These are phyloP conservation scores for Percina caprodes DNA, from an alignment of 2,113 vertebrate genomes.

Conservation along the genomic window DNA sequence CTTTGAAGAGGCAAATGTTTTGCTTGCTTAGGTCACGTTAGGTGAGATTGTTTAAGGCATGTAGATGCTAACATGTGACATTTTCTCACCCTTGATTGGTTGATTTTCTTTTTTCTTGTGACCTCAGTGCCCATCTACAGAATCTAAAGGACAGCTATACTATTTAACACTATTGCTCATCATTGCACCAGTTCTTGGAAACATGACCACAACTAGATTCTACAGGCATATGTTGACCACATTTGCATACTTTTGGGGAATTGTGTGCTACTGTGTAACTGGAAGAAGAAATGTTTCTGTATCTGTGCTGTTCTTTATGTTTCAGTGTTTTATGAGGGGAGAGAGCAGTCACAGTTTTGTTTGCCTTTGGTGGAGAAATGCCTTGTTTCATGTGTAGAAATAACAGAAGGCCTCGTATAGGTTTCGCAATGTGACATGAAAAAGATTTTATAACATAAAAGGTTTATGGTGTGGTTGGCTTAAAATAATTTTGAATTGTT, in stretches of 20 bases:
- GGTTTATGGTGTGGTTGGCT: slow-evolving; percentile 83
- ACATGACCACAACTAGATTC: background rate
- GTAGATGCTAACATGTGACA: background rate
- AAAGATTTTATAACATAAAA: slow-evolving; percentile 79
- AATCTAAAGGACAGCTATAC: background rate
- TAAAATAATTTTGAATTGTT: slow-evolving; percentile 83
- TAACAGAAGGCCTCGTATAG: slow-evolving; percentile 69
- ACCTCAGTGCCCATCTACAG: slow-evolving; percentile 5
- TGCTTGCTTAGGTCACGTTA: background rate
- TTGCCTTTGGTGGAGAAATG: slow-evolving; percentile 78
- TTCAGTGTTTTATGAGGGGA: slow-evolving; percentile 66
- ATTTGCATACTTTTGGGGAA: slow-evolving; percentile 18
- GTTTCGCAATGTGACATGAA: slow-evolving; percentile 85
- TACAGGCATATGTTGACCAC: background rate
- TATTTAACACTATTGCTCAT: background rate
- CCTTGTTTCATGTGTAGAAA: slow-evolving; percentile 78
- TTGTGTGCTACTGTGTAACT: background rate
- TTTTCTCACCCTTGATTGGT: slow-evolving; percentile 8
- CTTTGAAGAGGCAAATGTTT: background rate
- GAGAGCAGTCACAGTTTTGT: slow-evolving; percentile 72
- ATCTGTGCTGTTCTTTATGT: slow-evolving; percentile 9
- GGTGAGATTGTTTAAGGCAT: slow-evolving; percentile 1
- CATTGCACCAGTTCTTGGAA: background rate
- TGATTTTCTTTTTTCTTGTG: background rate
- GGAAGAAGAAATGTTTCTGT: slow-evolving; percentile 2